Conservation (phyloP, 1,140 invertebrate genomes). For the Leucophenga varia region DNA sequence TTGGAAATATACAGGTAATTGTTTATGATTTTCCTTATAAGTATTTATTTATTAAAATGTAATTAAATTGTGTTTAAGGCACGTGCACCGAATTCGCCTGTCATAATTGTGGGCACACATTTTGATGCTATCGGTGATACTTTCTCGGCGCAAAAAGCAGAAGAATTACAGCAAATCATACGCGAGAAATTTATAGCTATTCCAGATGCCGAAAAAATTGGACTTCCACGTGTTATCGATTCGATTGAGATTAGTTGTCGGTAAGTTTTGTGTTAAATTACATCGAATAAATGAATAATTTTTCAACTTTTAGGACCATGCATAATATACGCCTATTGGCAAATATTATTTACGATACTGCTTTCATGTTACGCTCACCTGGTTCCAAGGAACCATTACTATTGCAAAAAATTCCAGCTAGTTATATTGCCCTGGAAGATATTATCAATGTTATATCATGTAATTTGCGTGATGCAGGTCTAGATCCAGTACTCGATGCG, state of each 20-base stretch:
- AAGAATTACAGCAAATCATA: slow-evolving; percentile 86
- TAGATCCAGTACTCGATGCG: slow-evolving; percentile 86
- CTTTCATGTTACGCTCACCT: slow-evolving; percentile 85
- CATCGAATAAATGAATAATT: background rate
- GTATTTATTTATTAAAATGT: too few species aligned
- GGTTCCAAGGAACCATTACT: slow-evolving; percentile 88
- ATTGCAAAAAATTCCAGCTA: slow-evolving; percentile 93
- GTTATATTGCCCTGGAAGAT: slow-evolving; percentile 92
- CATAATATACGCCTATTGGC: slow-evolving; percentile 91
- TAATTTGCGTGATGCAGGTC: slow-evolving; percentile 65
- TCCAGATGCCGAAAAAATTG: slow-evolving; percentile 94
- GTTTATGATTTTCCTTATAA: background rate
- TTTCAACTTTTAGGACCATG: slow-evolving; percentile 65
- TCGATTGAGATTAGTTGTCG: slow-evolving; percentile 82
- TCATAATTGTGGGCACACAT: slow-evolving; percentile 93
- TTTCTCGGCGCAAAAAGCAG: slow-evolving; percentile 70
- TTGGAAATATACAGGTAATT: slow-evolving; percentile 85
- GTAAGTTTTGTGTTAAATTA: slow-evolving; percentile 16
- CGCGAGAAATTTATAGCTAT: slow-evolving; percentile 88
- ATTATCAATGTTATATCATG: slow-evolving; percentile 79
- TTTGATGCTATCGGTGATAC: slow-evolving; percentile 81
- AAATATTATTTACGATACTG: slow-evolving; percentile 91
- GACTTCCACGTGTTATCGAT: slow-evolving; percentile 89
- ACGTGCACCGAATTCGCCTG: slow-evolving; percentile 89
- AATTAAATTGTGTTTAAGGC: slow-evolving; percentile 67